Base-by-base conservation (phyloP, 2,797 vertebrate species). In the Bufotes viridis region DNA sequence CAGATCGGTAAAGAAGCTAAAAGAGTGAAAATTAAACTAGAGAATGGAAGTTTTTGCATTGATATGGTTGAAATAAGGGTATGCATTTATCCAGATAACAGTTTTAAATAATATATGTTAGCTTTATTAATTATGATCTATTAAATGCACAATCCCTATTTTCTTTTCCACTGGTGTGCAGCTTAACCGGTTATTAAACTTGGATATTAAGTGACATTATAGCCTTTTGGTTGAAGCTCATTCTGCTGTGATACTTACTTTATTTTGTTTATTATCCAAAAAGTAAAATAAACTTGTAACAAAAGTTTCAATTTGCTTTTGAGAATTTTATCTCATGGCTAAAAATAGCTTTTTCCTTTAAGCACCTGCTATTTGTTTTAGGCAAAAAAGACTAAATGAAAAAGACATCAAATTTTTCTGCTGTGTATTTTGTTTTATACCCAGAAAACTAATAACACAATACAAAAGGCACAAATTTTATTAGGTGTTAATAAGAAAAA, bases 401-500 rank as follows among this genome's bases (percentile, higher is more conserved):
- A 75, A 51, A 85, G 17, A 26, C n/a, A 60, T 5, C 58, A 85
- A 22, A 65, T 67, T n/a, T 85, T 78, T 78, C 60, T 65, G 14
- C 42, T 78, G 42, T 15, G 72, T 65, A 65, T 78, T 85, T 85
- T 67, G 22, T 85, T 85, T 78, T 85, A 53, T 78, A 78, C 78
- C 55, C 34, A 26, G 26, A 78, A 85, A 78, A 42, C 74, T 78
- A 78, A 70, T 70, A 84, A 88, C 81, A 70, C 60, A 70, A 63
- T 87, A 55, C 17, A 87, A 84, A 84, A 24, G 7, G 60, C 61
- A 83, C 80, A 22, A 76, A 69, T 88, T 87, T 88, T 78, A 88
- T 78, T 88, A 88, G 74, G 63, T 80, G 81, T 83, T 87, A 86
- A 87, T 87, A 87, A 79, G 51, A 83, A 87, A 70, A 76, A 72